These are phyloP conservation scores for Leucophenga maculata DNA, from an alignment of 2,888 invertebrate genomes.

Conservation along the genomic window DNA sequence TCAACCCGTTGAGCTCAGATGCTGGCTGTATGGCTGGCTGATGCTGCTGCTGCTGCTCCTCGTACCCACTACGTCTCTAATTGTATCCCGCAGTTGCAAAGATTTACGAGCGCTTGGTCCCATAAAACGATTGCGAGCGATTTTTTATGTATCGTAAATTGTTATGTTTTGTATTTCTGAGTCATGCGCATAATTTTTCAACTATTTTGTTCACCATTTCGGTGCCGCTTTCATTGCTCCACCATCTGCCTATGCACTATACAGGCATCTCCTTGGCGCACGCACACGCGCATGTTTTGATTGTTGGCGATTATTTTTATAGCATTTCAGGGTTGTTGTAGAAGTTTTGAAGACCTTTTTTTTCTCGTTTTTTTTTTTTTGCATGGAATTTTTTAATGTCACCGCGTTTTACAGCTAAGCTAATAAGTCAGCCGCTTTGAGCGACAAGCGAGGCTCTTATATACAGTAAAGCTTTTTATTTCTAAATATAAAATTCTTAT, in stretches of 20 bases:
- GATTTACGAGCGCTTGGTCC: slow-evolving; percentile 70
- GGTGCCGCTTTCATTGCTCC: neutral
- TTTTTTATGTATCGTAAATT: slow-evolving; percentile 69
- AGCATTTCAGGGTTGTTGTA: slow-evolving; percentile 18
- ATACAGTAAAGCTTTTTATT: too few relatives aligned
- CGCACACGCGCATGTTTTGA: slow-evolving; percentile 20
- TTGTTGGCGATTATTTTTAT: slow-evolving; percentile 25
- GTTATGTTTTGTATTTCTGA: slow-evolving; percentile 62
- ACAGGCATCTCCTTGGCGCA: slow-evolving; percentile 10
- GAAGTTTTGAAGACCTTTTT: neutral
- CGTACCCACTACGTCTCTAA: too few relatives aligned
- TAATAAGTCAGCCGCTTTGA: neutral
- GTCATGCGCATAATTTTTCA: slow-evolving; percentile 51
- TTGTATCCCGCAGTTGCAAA: slow-evolving; percentile 41
- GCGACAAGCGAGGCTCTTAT: slow-evolving; percentile 37
- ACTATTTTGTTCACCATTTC: neutral
- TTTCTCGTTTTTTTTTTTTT: slow-evolving; percentile 1
- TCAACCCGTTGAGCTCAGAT: neutral
- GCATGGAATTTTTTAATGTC: slow-evolving; percentile 18
- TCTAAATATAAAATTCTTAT: too few relatives aligned
- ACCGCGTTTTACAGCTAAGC: slow-evolving; percentile 19
- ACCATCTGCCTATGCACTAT: neutral
- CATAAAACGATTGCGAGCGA: slow-evolving; percentile 72
- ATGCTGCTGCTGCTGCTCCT: too few relatives aligned
- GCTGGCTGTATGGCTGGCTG: too few relatives aligned